Percentiles rank a stretch among this genome's conserved stretches.
phyloP scores from a whole-genome alignment of 2,888 invertebrate species.

The Trachelus troglodyta region DNA sequence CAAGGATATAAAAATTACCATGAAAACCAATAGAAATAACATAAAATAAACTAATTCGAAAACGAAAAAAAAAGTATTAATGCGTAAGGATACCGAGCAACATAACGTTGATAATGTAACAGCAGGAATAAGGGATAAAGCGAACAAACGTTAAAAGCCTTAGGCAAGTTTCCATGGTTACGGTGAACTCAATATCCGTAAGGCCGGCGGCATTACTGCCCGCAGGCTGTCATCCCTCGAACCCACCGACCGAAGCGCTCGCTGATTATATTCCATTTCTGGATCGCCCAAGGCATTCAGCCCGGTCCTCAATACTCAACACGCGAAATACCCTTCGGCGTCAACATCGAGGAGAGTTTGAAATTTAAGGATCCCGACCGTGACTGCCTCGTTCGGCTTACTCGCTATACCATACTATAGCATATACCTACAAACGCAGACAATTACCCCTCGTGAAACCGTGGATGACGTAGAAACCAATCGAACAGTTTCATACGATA shows the following conservation, averaged over 20 bases:
- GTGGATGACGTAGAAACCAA: neutral
- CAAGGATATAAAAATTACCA: neutral
- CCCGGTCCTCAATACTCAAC: constrained; percentile 46
- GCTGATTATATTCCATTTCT: constrained; percentile 67
- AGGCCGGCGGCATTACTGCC: constrained; percentile 46
- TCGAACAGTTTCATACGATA: neutral
- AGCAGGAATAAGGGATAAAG: constrained; percentile 62
- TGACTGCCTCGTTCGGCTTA: constrained; percentile 1
- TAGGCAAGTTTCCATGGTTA: constrained; percentile 61
- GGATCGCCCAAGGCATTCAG: constrained; percentile 50
- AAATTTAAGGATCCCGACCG: constrained; percentile 50
- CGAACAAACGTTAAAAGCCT: constrained; percentile 60
- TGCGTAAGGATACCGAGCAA: constrained; percentile 28
- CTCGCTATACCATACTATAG: neutral
- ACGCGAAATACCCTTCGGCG: constrained; percentile 57
- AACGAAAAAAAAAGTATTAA: constrained; percentile 27
- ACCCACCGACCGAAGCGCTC: constrained; percentile 55
- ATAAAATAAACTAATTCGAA: neutral
- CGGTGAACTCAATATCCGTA: constrained; percentile 65
- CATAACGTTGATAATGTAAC: constrained; percentile 50
- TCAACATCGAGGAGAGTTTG: constrained; percentile 55
- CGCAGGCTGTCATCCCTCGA: constrained; percentile 64
- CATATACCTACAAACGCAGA: neutral
- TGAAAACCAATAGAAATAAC: neutral
- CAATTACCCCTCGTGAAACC: neutral